Evolutionary conservation across 2,888 invertebrate genomes (phyloP).

Genomic region (Diaprepes abbreviatus): DNA sequence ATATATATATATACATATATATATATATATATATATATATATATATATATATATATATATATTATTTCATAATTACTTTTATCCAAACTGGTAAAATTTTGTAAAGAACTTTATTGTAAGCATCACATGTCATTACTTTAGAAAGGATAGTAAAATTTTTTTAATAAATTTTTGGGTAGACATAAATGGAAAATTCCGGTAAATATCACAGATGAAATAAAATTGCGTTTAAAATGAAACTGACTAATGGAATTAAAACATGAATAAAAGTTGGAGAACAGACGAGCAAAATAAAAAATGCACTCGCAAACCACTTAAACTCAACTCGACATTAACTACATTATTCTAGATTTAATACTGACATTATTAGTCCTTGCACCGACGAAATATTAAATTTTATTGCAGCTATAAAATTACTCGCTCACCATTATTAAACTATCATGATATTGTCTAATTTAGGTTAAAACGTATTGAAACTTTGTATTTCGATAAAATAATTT

Average conservation of each 20-base stretch:
- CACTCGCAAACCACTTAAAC: constrained; percentile 10
- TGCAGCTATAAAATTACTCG: constrained; percentile 40
- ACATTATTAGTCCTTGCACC: constrained; percentile 35
- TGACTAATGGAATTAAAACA: neutral
- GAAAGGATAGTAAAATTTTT: no score
- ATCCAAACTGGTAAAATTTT: no score
- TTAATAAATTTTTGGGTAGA: no score
- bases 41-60: no score
- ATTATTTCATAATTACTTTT: no score
- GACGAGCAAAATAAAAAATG: neutral
- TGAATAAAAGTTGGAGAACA: constrained; percentile 3
- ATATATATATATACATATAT: no score
- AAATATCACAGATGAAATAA: no score
- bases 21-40: no score
- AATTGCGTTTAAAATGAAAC: neutral
- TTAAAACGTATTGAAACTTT: constrained; percentile 2
- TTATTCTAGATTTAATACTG: constrained; percentile 42
- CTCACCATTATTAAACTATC: constrained; percentile 4
- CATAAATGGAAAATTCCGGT: no score
- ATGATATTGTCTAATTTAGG: constrained; percentile 7
- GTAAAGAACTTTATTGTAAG: no score
- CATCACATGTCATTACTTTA: no score
- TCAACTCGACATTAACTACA: constrained; percentile 33
- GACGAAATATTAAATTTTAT: constrained; percentile 41
- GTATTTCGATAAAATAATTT: no score